phyloP scores from a whole-genome alignment of 2,113 vertebrate species.

The Centropristis striata region DNA sequence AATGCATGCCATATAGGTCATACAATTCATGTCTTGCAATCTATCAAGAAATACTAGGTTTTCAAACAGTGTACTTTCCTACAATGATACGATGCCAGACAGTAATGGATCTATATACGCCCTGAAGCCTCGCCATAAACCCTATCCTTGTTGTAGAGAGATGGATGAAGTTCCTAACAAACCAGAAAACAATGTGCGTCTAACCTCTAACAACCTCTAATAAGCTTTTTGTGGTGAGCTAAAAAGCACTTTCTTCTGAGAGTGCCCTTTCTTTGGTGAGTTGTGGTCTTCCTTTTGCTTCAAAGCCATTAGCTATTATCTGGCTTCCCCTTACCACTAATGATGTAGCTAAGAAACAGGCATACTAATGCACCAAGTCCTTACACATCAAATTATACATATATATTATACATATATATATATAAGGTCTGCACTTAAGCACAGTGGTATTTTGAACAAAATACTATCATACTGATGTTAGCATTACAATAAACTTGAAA shows the following conservation, averaged over 20 bases:
- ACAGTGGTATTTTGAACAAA: neutral
- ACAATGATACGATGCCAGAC: neutral
- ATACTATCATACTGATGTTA: neutral
- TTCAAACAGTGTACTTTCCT: neutral
- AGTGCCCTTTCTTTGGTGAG: conserved; percentile 24
- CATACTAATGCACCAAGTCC: conserved; percentile 22
- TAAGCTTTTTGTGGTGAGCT: conserved; percentile 48
- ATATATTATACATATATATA: neutral
- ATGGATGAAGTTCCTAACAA: neutral
- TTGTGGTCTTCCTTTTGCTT: conserved; percentile 57
- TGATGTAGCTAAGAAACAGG: conserved; percentile 29
- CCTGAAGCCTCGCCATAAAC: neutral
- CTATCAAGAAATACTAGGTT: neutral
- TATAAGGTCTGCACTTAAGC: too few relatives aligned
- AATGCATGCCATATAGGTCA: neutral
- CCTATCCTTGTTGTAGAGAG: neutral
- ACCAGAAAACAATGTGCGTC: conserved; percentile 1
- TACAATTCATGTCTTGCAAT: neutral
- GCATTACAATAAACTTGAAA: neutral
- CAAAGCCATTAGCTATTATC: conserved; percentile 67
- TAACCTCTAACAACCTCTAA: conserved; percentile 36
- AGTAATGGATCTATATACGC: neutral
- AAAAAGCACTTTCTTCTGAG: conserved; percentile 33
- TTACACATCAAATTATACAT: neutral
- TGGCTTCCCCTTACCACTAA: conserved; percentile 42